Evolutionary conservation across 1,140 invertebrate genomes (phyloP).

Genomic region (Atopsyche davidsoni): DNA sequence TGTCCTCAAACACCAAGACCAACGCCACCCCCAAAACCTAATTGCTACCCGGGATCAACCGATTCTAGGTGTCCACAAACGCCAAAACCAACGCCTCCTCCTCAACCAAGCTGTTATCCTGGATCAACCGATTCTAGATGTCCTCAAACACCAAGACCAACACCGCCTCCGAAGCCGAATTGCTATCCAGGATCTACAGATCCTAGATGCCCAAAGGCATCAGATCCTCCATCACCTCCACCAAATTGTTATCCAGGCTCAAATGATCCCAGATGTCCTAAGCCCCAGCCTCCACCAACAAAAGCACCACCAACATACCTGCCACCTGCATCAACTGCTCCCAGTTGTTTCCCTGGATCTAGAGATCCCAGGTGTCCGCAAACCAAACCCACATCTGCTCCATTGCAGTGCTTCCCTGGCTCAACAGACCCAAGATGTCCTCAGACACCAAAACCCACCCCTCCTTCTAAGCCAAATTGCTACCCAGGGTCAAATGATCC

Average conservation of each 20-base stretch:
- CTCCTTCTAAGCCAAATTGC: slow-evolving; percentile 40
- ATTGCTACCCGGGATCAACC: slow-evolving; percentile 35
- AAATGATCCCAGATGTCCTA: slow-evolving; percentile 36
- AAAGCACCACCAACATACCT: slow-evolving; percentile 32
- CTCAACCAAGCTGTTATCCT: slow-evolving; percentile 23
- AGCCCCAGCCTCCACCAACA: slow-evolving; percentile 18
- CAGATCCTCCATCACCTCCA: slow-evolving; percentile 19
- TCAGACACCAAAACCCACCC: slow-evolving; percentile 22
- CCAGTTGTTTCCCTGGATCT: slow-evolving; percentile 33
- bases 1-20: slow-evolving; percentile 25
- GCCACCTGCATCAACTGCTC: slow-evolving; percentile 32
- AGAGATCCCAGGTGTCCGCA: slow-evolving; percentile 35
- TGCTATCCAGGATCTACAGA: slow-evolving; percentile 35
- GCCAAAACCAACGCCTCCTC: slow-evolving; percentile 14
- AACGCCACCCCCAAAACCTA: slow-evolving; percentile 14
- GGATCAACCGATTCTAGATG: slow-evolving; percentile 37
- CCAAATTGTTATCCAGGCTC: slow-evolving; percentile 34
- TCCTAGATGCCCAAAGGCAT: slow-evolving; percentile 40
- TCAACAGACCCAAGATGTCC: slow-evolving; percentile 36
- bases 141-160: slow-evolving; percentile 31
- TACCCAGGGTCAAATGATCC: slow-evolving; percentile 48
- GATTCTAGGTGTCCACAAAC: slow-evolving; percentile 34
- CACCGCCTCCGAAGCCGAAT: slow-evolving; percentile 25
- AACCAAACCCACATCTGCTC: slow-evolving; percentile 29
- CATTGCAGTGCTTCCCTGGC: slow-evolving; percentile 38